These are phyloP conservation scores for Porites evermanni DNA, from an alignment of 92 coral and sea anemone species.

Conservation along the genomic window DNA sequence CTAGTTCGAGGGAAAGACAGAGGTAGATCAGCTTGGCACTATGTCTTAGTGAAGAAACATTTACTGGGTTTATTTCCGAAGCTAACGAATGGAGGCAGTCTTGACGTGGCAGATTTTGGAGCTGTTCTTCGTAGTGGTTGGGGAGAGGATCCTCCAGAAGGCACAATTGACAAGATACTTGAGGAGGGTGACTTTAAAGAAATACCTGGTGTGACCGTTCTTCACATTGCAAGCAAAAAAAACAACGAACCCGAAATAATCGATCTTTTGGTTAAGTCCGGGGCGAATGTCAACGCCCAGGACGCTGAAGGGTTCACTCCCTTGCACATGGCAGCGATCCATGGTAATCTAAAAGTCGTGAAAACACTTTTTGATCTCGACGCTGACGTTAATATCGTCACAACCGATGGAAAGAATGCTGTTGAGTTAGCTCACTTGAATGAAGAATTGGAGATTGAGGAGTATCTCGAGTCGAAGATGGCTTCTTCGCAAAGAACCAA, in stretches of 20 bases:
- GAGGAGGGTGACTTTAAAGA: background rate
- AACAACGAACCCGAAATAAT: background rate
- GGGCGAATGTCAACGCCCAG: slow-evolving; percentile 13
- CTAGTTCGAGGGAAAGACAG: slow-evolving; percentile 28
- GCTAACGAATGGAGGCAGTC: background rate
- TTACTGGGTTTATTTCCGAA: background rate
- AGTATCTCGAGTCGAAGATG: background rate
- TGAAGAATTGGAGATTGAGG: background rate
- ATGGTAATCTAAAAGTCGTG: slow-evolving; percentile 10
- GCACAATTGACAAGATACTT: background rate
- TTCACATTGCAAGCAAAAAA: slow-evolving; percentile 7
- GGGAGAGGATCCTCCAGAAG: slow-evolving; percentile 29
- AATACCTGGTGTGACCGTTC: background rate
- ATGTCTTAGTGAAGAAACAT: slow-evolving; percentile 10
- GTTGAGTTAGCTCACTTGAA: background rate
- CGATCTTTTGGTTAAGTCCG: background rate
- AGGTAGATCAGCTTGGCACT: slow-evolving; percentile 25
- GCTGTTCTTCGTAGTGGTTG: slow-evolving; percentile 5
- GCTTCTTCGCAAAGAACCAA: background rate
- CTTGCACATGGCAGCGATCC: slow-evolving; percentile 16
- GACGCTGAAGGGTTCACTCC: slow-evolving; percentile 40
- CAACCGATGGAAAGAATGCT: too few species aligned
- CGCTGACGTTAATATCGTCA: background rate
- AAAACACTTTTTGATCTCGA: background rate
- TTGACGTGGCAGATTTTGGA: slow-evolving; percentile 32